Evolutionary conservation across 2,113 vertebrate genomes (phyloP), one percentile per base, ranked within the genome.

Genomic region (Hippocampus zosterae): DNA sequence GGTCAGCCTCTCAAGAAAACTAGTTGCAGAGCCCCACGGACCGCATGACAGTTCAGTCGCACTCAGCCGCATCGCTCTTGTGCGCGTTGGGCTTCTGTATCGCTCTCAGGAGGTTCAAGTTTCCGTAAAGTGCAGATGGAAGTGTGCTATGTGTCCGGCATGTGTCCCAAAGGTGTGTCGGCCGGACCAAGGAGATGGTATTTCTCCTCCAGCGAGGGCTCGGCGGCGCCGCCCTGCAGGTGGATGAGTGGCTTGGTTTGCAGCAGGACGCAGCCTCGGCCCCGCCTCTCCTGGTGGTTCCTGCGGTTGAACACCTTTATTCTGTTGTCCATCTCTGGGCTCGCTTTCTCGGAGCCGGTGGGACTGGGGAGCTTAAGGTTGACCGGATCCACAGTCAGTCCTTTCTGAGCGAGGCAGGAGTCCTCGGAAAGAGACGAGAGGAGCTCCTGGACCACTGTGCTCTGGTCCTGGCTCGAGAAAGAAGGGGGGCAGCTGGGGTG

Each of bases 341-440:
- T 98, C 76, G 85, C 72, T 1, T 86, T 88, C 29, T 72, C 77
- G 0, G 93, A 95, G 40, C 88, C 89, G 0, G 74, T 74, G 0
- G 93, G 93, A 76, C 92, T 94, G 37, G 93, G 92, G 75, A 91
- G 86, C 72, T 94, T 91, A 3, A 94, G 87, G 70, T 94, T 93
- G 67, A 92, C 91, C 0, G 93, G 94, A 87, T 96, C 81, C 70
- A 88, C 85, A 27, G 50, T 92, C 83, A 94, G 91, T 65, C 92
- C 92, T 85, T 93, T 93, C 75, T 90, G 94, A 0, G 90, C 79
- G 11, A 93, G 85, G 71, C 93, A 93, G 1, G 93, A 88, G 68
- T 94, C 94, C 68, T 94, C 94, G 0, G 95, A 94, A 42, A 95
- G 89, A 2, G 95, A 95, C 0, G 91, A 95, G 11, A 94, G 88